These are phyloP conservation scores for Drosophila kepulauana DNA, from an alignment of 1,140 invertebrate genomes.

Conservation along the genomic window DNA sequence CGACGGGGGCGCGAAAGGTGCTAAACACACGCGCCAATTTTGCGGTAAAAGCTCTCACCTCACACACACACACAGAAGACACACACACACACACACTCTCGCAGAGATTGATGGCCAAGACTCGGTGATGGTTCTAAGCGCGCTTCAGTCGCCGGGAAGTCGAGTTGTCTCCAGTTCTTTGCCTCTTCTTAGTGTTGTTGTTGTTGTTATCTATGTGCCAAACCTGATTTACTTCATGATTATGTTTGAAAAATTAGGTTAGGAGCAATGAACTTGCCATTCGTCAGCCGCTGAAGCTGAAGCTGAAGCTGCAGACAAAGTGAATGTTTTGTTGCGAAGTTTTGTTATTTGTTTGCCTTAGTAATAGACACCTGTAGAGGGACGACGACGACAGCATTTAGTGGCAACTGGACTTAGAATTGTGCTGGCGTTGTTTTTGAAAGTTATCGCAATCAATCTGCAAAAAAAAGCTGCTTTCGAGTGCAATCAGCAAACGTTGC, in stretches of 20 bases:
- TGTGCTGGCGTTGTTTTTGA: conserved; percentile 19
- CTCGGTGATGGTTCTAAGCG: conserved; percentile 54
- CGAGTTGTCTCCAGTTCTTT: conserved; percentile 15
- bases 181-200: conserved; percentile 42
- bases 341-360: conserved; percentile 67
- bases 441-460: conserved; percentile 51
- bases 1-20: conserved; percentile 67
- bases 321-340: conserved; percentile 72
- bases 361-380: conserved; percentile 77
- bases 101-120: conserved; percentile 55
- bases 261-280: conserved; percentile 84
- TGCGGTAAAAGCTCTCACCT: conserved; percentile 79
- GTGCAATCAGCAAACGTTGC: conserved; percentile 19
- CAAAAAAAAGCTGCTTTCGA: conserved; percentile 6
- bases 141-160: conserved; percentile 40
- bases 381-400: neutral
- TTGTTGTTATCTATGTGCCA: conserved; percentile 81
- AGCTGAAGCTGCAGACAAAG: conserved; percentile 63
- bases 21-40: conserved; percentile 78
- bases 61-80: conserved; percentile 40
- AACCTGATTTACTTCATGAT: conserved; percentile 84
- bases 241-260: conserved; percentile 85
- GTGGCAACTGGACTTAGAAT: conserved; percentile 44
- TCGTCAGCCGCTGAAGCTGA: conserved; percentile 47
- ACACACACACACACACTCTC: conserved; percentile 15